Evolutionary conservation across 2,113 vertebrate genomes (phyloP).

Genomic region (Mola mola): DNA sequence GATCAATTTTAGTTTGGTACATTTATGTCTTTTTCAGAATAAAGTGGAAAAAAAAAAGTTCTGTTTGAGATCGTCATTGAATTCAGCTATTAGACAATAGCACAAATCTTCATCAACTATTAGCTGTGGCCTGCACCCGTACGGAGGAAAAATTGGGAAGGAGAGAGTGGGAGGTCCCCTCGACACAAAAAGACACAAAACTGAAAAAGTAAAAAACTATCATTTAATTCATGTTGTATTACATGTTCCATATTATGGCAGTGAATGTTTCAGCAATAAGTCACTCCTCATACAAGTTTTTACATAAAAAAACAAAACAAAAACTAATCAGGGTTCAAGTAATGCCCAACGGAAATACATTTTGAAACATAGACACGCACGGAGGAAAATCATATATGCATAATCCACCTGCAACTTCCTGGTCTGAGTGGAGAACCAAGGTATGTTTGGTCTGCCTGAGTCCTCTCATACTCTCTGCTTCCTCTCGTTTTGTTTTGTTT

Average conservation of each 20-base stretch:
- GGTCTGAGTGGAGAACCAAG: slow-evolving; percentile 47
- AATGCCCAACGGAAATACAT: slow-evolving; percentile 79
- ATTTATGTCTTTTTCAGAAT: no score
- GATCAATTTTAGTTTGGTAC: no score
- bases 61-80: no score
- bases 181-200: slow-evolving; percentile 72
- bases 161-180: not conserved
- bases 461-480: slow-evolving; percentile 31
- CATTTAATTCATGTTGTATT: slow-evolving; percentile 96
- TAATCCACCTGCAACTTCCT: slow-evolving; percentile 61
- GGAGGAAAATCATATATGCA: slow-evolving; percentile 22
- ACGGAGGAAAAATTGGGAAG: no score
- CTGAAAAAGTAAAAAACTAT: slow-evolving; percentile 97
- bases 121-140: no score
- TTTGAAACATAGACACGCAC: slow-evolving; percentile 55
- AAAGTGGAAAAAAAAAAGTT: no score
- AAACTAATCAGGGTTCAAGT: slow-evolving; percentile 85
- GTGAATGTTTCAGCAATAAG: slow-evolving; percentile 88
- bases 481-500: slow-evolving; percentile 65
- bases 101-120: no score
- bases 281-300: slow-evolving; percentile 87
- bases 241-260: slow-evolving; percentile 93
- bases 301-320: slow-evolving; percentile 69
- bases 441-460: slow-evolving; percentile 54
- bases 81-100: no score